These are phyloP conservation scores for Euphonia xanthogaster DNA, from an alignment of 2,797 vertebrate genomes.

Conservation along the genomic window DNA sequence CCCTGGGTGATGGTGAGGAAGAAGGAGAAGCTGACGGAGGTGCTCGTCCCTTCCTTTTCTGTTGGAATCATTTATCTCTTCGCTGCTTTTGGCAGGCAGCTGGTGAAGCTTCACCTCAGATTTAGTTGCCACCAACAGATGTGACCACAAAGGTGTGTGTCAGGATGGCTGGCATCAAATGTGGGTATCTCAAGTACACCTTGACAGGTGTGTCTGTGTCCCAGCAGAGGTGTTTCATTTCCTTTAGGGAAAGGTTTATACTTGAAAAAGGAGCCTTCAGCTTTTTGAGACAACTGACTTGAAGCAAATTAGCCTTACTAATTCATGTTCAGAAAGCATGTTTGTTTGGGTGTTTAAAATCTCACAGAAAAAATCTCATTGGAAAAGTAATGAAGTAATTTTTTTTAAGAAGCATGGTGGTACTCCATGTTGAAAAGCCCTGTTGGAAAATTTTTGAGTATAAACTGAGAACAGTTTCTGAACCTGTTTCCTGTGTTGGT, in stretches of 20 bases:
- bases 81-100: background rate
- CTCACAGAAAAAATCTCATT: background rate
- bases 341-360: background rate
- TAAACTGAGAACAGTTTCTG: background rate
- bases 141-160: background rate
- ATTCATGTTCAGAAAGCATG: background rate
- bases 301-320: background rate
- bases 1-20: too few species aligned
- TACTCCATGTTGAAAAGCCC: background rate
- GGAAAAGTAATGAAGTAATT: background rate
- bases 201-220: background rate
- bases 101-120: background rate
- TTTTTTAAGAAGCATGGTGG: background rate
- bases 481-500: background rate
- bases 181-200: background rate
- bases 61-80: background rate
- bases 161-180: background rate
- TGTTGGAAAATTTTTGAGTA: background rate
- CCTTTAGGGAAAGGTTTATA: background rate
- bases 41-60: background rate
- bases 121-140: background rate
- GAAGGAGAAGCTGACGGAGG: background rate
- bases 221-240: background rate
- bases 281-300: background rate
- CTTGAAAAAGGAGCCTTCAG: background rate